Evolutionary conservation across 2,113 vertebrate species (phyloP).

Genomic region (Plectropomus leopardus): DNA sequence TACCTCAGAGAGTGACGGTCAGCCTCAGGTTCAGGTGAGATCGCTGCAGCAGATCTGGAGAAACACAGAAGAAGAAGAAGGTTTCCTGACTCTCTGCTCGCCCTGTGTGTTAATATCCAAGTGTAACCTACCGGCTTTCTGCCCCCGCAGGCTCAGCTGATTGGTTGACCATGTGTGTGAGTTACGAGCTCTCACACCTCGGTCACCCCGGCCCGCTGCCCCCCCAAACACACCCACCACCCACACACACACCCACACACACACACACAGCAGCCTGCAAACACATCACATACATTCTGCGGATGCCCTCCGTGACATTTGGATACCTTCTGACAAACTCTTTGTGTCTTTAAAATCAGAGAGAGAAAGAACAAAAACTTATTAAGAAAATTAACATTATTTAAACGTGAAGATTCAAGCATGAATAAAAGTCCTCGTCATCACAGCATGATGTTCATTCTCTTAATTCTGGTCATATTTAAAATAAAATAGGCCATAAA

Average conservation of each 20-base stretch:
- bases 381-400: too few species aligned
- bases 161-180: conserved; percentile 61
- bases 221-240: background rate
- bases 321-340: background rate
- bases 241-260: too few species aligned
- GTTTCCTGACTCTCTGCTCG: conserved; percentile 7
- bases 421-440: too few species aligned
- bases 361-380: too few species aligned
- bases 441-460: too few species aligned
- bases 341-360: too few species aligned
- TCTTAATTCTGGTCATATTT: too few species aligned
- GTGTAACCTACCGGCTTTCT: conserved; percentile 63
- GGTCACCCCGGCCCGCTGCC: background rate
- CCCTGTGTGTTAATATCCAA: conserved; percentile 34
- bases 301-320: background rate
- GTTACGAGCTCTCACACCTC: conserved; percentile 64
- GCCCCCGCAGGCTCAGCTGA: conserved; percentile 57
- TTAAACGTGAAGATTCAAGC: too few species aligned
- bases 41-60: background rate
- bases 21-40: conserved; percentile 15
- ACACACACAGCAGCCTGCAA: conserved; percentile 36
- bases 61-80: background rate
- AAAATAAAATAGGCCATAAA: too few species aligned
- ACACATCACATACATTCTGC: background rate
- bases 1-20: conserved; percentile 52